Evolutionary conservation across 2,797 vertebrate species (phyloP).

Genomic region (Chelon auratus): DNA sequence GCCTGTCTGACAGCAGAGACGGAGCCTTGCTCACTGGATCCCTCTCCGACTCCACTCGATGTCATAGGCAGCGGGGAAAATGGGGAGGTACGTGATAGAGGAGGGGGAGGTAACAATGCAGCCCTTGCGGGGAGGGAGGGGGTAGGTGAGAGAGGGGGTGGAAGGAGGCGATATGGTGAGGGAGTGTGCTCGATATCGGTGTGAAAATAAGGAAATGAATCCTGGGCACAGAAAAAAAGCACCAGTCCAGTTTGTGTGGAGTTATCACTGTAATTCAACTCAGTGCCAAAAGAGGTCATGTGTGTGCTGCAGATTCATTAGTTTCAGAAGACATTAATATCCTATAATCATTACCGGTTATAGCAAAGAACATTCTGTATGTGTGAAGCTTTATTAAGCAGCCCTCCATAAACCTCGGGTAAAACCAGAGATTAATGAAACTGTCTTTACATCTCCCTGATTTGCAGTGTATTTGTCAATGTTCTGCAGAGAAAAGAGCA

Average conservation of each 20-base stretch:
- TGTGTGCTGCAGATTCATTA: conserved; percentile 82
- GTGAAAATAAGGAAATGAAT: conserved; percentile 57
- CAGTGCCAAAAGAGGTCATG: conserved; percentile 86
- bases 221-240: conserved; percentile 21
- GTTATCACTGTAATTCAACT: conserved; percentile 80
- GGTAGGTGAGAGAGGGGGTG: conserved; percentile 25
- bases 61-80: conserved; percentile 52
- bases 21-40: conserved; percentile 58
- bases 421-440: conserved; percentile 63
- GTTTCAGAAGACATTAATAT: conserved; percentile 71
- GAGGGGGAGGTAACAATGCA: conserved; percentile 44
- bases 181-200: conserved; percentile 28
- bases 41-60: conserved; percentile 67
- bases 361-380: conserved; percentile 55
- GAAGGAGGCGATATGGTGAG: conserved; percentile 6
- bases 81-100: conserved; percentile 33
- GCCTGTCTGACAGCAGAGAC: conserved; percentile 75
- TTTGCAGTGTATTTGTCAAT: conserved; percentile 55
- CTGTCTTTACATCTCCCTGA: conserved; percentile 37
- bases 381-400: conserved; percentile 61
- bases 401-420: conserved; percentile 56
- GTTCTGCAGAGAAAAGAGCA: conserved; percentile 18
- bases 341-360: conserved; percentile 69
- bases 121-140: conserved; percentile 32
- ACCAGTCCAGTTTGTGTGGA: conserved; percentile 43